Evolutionary conservation across 1,140 invertebrate species (phyloP), one percentile per base, ranked within the genome.

Genomic region (Arion vulgaris): DNA sequence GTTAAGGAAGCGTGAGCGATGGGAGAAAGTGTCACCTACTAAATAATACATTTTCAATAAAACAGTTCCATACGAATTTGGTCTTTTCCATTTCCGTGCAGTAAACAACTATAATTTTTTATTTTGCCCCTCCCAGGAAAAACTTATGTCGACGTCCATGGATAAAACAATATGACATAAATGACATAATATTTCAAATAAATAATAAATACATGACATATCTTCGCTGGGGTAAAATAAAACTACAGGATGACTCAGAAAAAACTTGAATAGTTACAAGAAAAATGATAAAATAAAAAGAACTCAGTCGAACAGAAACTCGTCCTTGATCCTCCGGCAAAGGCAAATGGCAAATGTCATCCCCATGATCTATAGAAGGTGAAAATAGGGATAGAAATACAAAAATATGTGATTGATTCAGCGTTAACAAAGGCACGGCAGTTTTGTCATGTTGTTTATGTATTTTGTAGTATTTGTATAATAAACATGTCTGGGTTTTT

Each of bases 341-440:
- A 89, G 76, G 81, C 87, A 89, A 15, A 89, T 71, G 32, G 88
- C 83, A 81, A 89, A 89, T 28, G 79, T 83, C 88, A 89, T 89
- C 38, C 85, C 88, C 32, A 87, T 49, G 7, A 89, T 71, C 88
- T 89, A 85, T 49, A 86, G 83, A 62, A 13, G 38, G 23, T 51
- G 71, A 49, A 28, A 5, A 68, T 68, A 72, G 71, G 13, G 34
- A 41, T 41, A 38, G 0, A 19, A 38, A 51, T 15, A 34, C 0
- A 49, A 68, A 39, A 28, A 0, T n/a, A 38, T 36, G 19, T 39
- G n/a, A 41, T 4, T 74, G 72, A 68, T 0, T 7, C 1, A 28
- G 7, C 26, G 23, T 36, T 11, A 32, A 9, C 9, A 17, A 39
- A 69, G 34, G 36, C 7, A 26, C 51, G n/a, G 1, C 32, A 7